Percentiles rank a stretch among this genome's conserved stretches.
Evolutionary conservation across 1,140 invertebrate genomes (phyloP).

Genomic region (Drosophila sucinea): DNA sequence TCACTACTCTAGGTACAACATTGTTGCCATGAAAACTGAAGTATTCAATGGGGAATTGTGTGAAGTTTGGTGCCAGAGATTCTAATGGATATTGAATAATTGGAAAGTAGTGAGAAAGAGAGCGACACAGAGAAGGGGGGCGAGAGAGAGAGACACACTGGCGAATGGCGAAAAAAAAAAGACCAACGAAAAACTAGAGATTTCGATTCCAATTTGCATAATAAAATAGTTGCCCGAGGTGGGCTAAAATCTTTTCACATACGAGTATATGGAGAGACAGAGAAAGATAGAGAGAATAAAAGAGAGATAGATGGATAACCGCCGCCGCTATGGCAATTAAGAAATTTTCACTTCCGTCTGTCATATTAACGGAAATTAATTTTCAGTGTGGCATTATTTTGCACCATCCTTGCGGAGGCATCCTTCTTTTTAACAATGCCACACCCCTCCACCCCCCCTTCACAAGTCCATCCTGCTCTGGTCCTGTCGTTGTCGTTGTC

Average conservation of each 20-base stretch:
- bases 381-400: conserved; percentile 27
- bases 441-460: background rate
- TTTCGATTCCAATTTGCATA: conserved; percentile 19
- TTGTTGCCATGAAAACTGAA: conserved; percentile 10
- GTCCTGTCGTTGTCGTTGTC: too few species aligned
- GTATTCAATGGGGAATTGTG: conserved; percentile 17
- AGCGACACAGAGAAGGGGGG: background rate
- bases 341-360: conserved; percentile 27
- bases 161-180: background rate
- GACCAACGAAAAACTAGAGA: conserved; percentile 1
- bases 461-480: too few species aligned
- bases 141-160: background rate
- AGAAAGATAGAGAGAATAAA: background rate
- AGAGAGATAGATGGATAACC: background rate
- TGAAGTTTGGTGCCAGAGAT: conserved; percentile 12
- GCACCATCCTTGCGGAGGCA: conserved; percentile 4
- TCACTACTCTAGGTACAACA: background rate
- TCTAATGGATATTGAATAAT: conserved; percentile 22
- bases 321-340: conserved; percentile 20
- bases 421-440: conserved; percentile 30
- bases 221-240: conserved; percentile 21
- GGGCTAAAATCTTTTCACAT: conserved; percentile 1
- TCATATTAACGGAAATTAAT: conserved; percentile 32
- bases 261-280: background rate
- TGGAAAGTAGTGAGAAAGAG: conserved; percentile 2